These are phyloP conservation scores for Chloropsis cyanopogon DNA, from an alignment of 2,113 vertebrate species.

Conservation along the genomic window DNA sequence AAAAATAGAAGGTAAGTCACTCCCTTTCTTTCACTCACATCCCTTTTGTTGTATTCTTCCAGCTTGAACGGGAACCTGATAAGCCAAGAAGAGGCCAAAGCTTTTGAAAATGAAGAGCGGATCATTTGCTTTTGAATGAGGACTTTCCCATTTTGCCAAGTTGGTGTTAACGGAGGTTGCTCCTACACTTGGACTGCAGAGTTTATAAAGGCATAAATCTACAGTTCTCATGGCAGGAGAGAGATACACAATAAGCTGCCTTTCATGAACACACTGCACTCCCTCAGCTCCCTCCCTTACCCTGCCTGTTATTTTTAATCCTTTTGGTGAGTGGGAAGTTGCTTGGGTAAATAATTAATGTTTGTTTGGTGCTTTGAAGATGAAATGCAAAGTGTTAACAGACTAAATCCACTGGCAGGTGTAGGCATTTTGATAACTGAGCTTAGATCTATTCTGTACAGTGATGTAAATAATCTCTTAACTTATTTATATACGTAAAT, in stretches of 20 bases:
- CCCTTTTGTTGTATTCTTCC: neutral
- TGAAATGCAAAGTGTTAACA: neutral
- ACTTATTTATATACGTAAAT: neutral
- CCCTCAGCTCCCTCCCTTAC: neutral
- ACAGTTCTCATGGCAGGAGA: neutral
- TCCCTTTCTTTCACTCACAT: neutral
- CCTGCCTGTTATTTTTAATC: neutral
- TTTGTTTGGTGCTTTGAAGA: neutral
- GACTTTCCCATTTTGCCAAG: neutral
- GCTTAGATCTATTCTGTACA: constrained; percentile 5
- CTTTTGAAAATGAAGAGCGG: constrained; percentile 69
- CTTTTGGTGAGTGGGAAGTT: neutral
- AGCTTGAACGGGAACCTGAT: constrained; percentile 76
- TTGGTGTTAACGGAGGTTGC: neutral
- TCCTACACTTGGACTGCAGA: neutral
- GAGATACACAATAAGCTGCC: neutral
- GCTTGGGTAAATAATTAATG: neutral
- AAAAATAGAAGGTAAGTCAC: neutral
- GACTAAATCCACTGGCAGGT: neutral
- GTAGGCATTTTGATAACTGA: neutral
- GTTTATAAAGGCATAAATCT: neutral
- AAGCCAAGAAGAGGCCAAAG: constrained; percentile 68
- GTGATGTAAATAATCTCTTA: constrained; percentile 36
- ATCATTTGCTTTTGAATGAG: constrained; percentile 71
- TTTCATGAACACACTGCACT: neutral